Evolutionary conservation across 2,113 vertebrate genomes (phyloP), one percentile per base, ranked within the genome.

Genomic region (Emberiza fucata): DNA sequence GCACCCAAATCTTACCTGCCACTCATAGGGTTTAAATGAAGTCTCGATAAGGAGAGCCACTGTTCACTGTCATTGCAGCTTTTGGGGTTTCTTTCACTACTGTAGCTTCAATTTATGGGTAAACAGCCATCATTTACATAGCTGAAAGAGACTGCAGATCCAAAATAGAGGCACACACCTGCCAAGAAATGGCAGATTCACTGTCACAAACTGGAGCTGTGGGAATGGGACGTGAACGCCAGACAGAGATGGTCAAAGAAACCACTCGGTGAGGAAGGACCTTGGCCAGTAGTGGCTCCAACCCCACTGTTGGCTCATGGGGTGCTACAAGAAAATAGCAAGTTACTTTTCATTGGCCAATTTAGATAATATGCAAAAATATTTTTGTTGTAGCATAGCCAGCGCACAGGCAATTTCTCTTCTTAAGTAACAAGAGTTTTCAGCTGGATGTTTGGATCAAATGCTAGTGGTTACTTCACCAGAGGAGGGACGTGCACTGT

Each of bases 11-110:
- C 1, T 2, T 31, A 3, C 28, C 21, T 21, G 42, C 61, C 64
- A 25, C 12, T 2, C 23, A 0, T 2, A n/a, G 12, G 9, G 0
- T 39, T 68, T 64, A 42, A 59, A 29, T 1, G 2, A 39, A n/a
- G 33, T 8, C 61, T 37, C 1, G 4, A 6, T 23, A 12, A 31
- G 24, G 23, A 42, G 40, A 28, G 22, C 11, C 40, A 33, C 27
- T 4, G 1, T 16, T 10, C 25, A 1, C 20, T 39, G 2, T 8
- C 66, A 14, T 5, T 10, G 9, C 7, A n/a, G 47, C 13, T 5
- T 45, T 51, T 27, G 14, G 14, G 18, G 3, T 4, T 20, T 48
- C 37, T n/a, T 42, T 45, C 1, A 0, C 42, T 21, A 25, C 0
- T 3, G 71, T 31, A 37, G 22, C 33, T 50, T 42, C 69, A 29